Conservation (phyloP, 30 jellyfish, hydroid and myxozoan genomes). For the Turritopsis dohrnii region DNA sequence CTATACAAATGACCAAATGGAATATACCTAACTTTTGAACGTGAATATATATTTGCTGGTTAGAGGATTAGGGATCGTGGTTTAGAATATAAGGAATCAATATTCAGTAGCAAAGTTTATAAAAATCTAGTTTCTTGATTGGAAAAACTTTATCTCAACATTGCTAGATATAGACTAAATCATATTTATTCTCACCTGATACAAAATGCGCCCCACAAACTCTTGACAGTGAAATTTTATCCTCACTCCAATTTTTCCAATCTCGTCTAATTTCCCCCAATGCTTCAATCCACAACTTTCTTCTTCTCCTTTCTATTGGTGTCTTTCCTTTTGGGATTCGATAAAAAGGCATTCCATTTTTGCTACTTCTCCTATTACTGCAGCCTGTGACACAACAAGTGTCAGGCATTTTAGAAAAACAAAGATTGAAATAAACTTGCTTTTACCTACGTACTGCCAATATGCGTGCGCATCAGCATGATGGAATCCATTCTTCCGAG, state of each 20-base stretch:
- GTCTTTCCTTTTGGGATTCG: conserved; percentile 42
- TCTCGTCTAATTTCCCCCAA: conserved; percentile 25
- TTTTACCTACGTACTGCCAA: too few relatives aligned
- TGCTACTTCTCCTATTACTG: conserved; percentile 26
- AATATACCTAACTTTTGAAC: too few relatives aligned
- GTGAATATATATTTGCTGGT: too few relatives aligned
- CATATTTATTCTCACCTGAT: conserved; percentile 18
- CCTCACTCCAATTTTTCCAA: conserved; percentile 40
- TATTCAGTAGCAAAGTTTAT: too few relatives aligned
- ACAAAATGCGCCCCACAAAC: conserved; percentile 34
- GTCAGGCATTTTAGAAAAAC: conserved; percentile 11
- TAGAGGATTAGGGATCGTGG: too few relatives aligned
- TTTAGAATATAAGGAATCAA: too few relatives aligned
- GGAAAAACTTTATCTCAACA: background rate
- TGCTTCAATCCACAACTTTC: conserved; percentile 41
- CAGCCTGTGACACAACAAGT: conserved; percentile 51
- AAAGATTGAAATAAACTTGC: background rate
- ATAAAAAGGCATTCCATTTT: conserved; percentile 23
- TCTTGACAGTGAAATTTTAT: conserved; percentile 19
- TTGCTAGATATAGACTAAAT: background rate
- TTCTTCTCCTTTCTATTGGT: conserved; percentile 34
- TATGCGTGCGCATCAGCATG: too few relatives aligned
- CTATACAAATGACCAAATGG: too few relatives aligned
- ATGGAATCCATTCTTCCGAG: too few relatives aligned
- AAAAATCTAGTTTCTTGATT: too few relatives aligned